phyloP scores from a whole-genome alignment of 2,113 vertebrate genomes.

The Hystrix cristata region DNA sequence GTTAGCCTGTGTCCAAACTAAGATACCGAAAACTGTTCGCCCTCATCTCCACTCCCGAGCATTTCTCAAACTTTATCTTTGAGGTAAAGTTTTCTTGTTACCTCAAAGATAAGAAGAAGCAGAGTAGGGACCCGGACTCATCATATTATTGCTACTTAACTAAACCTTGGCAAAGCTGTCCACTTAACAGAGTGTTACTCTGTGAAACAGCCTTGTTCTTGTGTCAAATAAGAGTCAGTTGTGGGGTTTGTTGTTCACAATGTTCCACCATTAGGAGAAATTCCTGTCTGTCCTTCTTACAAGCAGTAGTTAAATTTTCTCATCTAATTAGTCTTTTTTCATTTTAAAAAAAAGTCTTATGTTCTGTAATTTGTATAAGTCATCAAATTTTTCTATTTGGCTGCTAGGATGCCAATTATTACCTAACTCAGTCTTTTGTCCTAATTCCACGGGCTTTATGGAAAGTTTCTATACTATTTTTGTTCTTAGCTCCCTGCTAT shows the following conservation, averaged over 20 bases:
- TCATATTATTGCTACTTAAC: background rate
- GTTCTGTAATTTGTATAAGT: conserved; percentile 12
- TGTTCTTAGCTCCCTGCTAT: background rate
- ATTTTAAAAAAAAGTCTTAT: background rate
- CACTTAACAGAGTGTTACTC: background rate
- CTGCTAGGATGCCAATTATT: conserved; percentile 50
- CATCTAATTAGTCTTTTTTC: conserved; percentile 62
- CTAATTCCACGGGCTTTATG: background rate
- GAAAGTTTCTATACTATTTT: background rate
- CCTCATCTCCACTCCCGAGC: background rate
- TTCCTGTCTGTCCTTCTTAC: conserved; percentile 59
- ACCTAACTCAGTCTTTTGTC: conserved; percentile 41
- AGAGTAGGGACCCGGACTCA: background rate
- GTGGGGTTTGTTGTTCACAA: conserved; percentile 41
- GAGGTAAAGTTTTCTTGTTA: background rate
- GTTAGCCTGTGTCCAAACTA: background rate
- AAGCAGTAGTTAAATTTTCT: conserved; percentile 57
- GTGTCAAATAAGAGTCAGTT: background rate
- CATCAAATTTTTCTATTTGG: conserved; percentile 43
- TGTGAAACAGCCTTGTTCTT: background rate
- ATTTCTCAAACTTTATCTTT: background rate
- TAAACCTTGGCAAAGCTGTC: conserved; percentile 24
- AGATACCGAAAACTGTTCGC: background rate
- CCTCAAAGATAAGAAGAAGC: background rate
- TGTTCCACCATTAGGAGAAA: conserved; percentile 36